Base-by-base conservation (phyloP, 2,888 invertebrate genomes). In the Pandemis cinnamomeana region DNA sequence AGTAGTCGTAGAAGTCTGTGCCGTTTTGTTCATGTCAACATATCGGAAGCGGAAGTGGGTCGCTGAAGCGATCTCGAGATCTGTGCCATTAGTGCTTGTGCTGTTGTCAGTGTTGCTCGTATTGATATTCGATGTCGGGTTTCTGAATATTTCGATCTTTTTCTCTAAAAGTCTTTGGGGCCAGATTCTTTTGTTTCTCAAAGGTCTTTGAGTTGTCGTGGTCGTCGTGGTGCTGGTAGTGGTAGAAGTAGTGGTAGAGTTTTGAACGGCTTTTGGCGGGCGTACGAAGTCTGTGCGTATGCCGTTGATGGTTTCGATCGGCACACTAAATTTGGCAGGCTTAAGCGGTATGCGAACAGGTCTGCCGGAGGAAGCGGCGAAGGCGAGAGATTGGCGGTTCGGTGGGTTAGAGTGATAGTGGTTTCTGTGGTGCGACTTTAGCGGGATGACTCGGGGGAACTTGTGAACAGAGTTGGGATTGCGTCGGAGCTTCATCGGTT, bases 181-280 rank as follows among this genome's bases (percentile, higher is more conserved):
- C 94, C 94, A 94, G 84, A 94, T 94, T 84, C 94, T 86, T 83
- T 93, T 94, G 60, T 89, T 93, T 82, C 94, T 87, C 75, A 91
- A 78, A 69, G 87, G 78, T 83, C 84, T 89, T 77, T 81, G 83
- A 2, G 93, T 92, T 13, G 93, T 92, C 7, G 91, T 86, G 6
- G 90, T 88, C 10, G 87, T 83, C 7, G 84, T 85, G 10, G 81
- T 80, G 27, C 81, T 81, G 7, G 82, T 82, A 0, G 80, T 81
- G n/a, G 83, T 77, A 36, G 27, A 36, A 15, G 87, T 84, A 7
- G 84, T 84, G 42, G 83, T 77, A 15, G 82, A 82, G 48, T 80
- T 80, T 72, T 83, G 84, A 60, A 75, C 77, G 27, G 77, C 62
- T 78, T 85, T 86, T 55, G 92, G 91, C 7, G 93, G 92, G 77